phyloP scores from a whole-genome alignment of 2,113 vertebrate species.

The Gallinago media region DNA sequence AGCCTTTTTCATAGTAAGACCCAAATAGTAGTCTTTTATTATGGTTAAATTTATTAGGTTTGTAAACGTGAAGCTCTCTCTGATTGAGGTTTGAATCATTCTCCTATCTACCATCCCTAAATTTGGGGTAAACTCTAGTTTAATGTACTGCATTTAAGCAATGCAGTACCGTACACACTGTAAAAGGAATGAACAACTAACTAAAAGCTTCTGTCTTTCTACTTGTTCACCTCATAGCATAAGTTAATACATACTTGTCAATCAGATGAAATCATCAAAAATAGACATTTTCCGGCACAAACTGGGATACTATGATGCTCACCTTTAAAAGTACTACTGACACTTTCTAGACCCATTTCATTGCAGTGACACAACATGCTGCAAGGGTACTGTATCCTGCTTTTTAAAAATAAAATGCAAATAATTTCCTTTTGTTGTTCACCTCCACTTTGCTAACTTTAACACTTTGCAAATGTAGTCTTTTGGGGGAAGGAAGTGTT shows the following conservation, averaged over 20 bases:
- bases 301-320: accelerated
- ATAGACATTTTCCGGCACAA: background rate
- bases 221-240: background rate
- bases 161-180: background rate
- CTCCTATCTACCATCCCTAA: background rate
- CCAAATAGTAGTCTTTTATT: background rate
- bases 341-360: background rate
- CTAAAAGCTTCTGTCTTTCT: background rate
- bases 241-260: background rate
- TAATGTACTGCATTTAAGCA: background rate
- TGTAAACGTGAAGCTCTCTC: background rate
- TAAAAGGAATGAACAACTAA: background rate
- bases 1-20: background rate
- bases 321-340: background rate
- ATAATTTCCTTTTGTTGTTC: background rate
- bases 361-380: background rate
- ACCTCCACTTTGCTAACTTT: background rate
- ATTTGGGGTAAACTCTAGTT: background rate
- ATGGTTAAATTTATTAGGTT: background rate
- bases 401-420: background rate
- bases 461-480: background rate
- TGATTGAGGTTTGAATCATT: background rate
- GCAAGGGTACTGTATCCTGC: background rate
- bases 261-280: background rate
- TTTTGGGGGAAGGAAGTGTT: background rate